Percentiles rank a stretch among this genome's conserved stretches.
Evolutionary conservation across 2,888 invertebrate genomes (phyloP).

Genomic region (Baccha elongata): DNA sequence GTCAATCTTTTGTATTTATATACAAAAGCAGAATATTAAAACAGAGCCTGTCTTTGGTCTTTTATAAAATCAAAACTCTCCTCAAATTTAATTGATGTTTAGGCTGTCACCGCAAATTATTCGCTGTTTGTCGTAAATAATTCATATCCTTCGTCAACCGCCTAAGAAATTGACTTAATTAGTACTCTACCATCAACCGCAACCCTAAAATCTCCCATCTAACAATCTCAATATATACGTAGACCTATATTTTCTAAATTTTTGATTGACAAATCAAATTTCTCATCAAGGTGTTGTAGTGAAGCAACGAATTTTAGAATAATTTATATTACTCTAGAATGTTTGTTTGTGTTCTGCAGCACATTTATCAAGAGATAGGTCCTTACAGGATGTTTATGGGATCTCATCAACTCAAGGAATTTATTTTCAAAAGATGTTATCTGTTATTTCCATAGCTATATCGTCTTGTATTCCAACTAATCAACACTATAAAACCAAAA

Average conservation of each 20-base stretch:
- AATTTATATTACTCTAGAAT: neutral
- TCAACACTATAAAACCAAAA: neutral
- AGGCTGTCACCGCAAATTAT: conserved; percentile 60
- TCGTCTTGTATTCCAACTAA: neutral
- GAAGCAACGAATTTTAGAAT: neutral
- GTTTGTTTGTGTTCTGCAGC: neutral
- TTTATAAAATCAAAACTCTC: conserved; percentile 29
- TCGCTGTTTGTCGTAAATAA: conserved; percentile 60
- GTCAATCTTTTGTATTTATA: conserved; percentile 45
- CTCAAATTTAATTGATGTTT: conserved; percentile 58
- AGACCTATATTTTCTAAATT: too few relatives aligned
- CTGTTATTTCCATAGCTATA: neutral
- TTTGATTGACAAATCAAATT: conserved; percentile 34
- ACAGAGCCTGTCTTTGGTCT: neutral
- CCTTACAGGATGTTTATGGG: neutral
- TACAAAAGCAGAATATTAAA: neutral
- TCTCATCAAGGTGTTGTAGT: conserved; percentile 44
- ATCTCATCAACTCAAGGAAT: neutral
- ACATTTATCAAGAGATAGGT: too few relatives aligned
- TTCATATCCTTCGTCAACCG: conserved; percentile 64
- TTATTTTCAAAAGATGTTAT: neutral
- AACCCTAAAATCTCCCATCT: neutral
- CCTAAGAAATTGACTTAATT: conserved; percentile 64
- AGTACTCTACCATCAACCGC: conserved; percentile 5
- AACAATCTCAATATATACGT: too few relatives aligned